Percentiles rank a stretch among this genome's conserved stretches.
phyloP scores from a whole-genome alignment of 1,140 invertebrate species.

The Harlomillsia oculata region DNA sequence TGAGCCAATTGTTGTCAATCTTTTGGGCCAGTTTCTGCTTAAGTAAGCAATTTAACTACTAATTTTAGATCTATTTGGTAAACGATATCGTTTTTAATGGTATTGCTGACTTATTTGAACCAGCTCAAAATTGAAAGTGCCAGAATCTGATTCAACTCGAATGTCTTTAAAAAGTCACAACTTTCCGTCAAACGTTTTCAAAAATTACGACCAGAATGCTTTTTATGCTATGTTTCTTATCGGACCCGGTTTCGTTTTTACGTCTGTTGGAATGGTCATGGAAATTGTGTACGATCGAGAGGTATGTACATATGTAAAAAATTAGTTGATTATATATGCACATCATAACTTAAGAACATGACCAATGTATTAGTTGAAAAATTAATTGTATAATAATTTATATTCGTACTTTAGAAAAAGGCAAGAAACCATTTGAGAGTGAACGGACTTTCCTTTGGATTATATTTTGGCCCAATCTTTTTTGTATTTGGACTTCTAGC shows the following conservation, averaged over 20 bases:
- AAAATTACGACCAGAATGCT: not conserved
- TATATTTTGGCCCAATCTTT: constrained; percentile 69
- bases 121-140: no score
- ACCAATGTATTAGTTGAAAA: no score
- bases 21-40: constrained; percentile 56
- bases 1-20: constrained; percentile 62
- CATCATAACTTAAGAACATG: no score
- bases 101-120: no score
- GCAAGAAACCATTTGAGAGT: constrained; percentile 71
- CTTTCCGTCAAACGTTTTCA: not conserved
- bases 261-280: constrained; percentile 54
- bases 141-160: not conserved
- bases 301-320: no score
- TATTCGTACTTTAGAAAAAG: constrained; percentile 55
- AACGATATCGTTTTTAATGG: no score
- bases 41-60: constrained; percentile 46
- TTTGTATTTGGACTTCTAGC: constrained; percentile 57
- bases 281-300: constrained; percentile 74
- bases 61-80: no score
- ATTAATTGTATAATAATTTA: no score
- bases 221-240: constrained; percentile 35
- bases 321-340: no score
- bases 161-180: constrained; percentile 25
- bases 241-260: constrained; percentile 22
- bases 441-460: constrained; percentile 62